Percentiles rank a stretch among this genome's conserved stretches.
phyloP scores from a whole-genome alignment of 2,113 vertebrate species.

The Mesoclemmys tuberculata region DNA sequence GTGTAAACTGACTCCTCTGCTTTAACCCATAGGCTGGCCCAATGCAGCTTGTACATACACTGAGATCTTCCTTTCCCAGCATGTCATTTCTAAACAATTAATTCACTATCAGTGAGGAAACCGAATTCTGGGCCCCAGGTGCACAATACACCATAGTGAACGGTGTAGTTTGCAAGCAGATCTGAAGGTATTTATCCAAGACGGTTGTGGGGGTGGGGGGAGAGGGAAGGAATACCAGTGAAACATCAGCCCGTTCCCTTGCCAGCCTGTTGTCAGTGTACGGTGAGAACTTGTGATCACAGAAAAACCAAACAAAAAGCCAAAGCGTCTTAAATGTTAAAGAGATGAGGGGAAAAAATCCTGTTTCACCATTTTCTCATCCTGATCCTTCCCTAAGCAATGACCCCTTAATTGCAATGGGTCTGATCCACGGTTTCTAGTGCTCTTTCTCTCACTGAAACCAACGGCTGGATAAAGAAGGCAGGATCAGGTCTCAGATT shows the following conservation, averaged over 20 bases:
- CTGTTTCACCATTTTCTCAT: neutral
- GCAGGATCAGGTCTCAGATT: neutral
- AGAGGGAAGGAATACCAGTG: neutral
- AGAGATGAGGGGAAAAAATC: constrained; percentile 15
- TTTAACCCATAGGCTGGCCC: neutral
- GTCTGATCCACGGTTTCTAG: neutral
- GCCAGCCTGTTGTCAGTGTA: neutral
- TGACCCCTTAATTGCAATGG: neutral
- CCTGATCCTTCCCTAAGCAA: neutral
- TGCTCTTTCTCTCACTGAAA: neutral
- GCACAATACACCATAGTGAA: neutral
- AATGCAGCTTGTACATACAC: neutral
- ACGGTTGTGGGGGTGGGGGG: neutral
- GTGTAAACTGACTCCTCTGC: neutral
- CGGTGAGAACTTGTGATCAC: neutral
- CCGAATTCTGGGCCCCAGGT: constrained; percentile 35
- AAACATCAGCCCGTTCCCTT: neutral
- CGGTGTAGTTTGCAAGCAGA: neutral
- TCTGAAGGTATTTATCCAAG: neutral
- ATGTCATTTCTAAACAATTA: constrained; percentile 21
- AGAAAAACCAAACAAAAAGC: neutral
- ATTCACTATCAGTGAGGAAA: constrained; percentile 30
- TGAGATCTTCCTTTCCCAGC: constrained; percentile 20
- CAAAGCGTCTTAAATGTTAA: neutral
- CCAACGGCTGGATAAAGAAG: neutral